These are phyloP conservation scores for Tragelaphus strepsiceros DNA, from an alignment of 2,113 vertebrate species.

Conservation along the genomic window DNA sequence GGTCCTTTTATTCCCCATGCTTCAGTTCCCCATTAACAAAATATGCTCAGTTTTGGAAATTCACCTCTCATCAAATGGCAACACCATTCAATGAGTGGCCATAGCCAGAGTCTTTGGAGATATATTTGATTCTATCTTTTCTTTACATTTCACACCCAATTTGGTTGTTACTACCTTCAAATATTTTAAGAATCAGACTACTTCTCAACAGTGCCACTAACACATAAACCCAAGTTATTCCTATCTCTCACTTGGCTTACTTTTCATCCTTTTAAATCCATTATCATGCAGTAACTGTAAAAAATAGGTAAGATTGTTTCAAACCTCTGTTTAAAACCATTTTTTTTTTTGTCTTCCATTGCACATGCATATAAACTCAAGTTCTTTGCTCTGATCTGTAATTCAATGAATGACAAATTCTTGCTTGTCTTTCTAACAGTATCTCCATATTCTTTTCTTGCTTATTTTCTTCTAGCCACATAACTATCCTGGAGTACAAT, in stretches of 20 bases:
- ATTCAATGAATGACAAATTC: not conserved
- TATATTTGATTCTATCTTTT: not conserved
- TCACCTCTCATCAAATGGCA: not conserved
- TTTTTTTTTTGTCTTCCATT: not conserved
- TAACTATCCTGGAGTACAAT: not conserved
- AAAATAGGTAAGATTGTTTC: not conserved
- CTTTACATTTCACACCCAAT: not conserved
- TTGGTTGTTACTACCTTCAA: not conserved
- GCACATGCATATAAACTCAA: not conserved
- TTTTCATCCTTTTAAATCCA: not conserved
- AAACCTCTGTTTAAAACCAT: not conserved
- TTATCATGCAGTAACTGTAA: not conserved
- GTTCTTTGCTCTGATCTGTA: not conserved
- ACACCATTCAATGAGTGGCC: not conserved
- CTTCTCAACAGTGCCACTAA: not conserved
- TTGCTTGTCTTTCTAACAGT: not conserved
- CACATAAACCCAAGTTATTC: not conserved
- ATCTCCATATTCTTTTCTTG: not conserved
- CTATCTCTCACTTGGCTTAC: not conserved
- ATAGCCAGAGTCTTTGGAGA: not conserved
- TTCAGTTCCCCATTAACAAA: not conserved
- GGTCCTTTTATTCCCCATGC: not conserved
- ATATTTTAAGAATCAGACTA: not conserved
- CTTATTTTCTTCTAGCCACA: not conserved
- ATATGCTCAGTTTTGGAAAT: not conserved